These are phyloP conservation scores for Carassius auratus DNA, from an alignment of 2,113 vertebrate species.

Conservation along the genomic window DNA sequence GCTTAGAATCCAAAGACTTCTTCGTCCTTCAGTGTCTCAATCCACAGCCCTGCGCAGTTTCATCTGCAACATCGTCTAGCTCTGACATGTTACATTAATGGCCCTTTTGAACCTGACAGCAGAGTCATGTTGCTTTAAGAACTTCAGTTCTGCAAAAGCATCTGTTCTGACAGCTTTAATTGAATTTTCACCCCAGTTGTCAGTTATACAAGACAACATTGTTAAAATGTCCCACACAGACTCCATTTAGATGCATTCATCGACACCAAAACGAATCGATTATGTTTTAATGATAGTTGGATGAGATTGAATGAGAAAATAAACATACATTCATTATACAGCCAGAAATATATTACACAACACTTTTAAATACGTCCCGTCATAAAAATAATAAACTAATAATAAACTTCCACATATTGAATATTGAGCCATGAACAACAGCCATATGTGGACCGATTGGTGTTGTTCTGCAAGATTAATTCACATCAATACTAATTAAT, in stretches of 20 bases:
- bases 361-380: not conserved
- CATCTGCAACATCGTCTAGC: slow-evolving; percentile 13
- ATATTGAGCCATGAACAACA: slow-evolving; percentile 50
- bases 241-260: slow-evolving; percentile 34
- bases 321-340: not conserved
- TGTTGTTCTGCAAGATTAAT: slow-evolving; percentile 68
- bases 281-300: slow-evolving; percentile 16
- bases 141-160: slow-evolving; percentile 39
- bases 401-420: slow-evolving; percentile 36
- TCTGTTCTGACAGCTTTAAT: slow-evolving; percentile 43
- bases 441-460: slow-evolving; percentile 49
- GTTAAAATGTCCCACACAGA: slow-evolving; percentile 28
- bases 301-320: not conserved
- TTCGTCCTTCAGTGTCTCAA: not conserved
- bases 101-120: slow-evolving; percentile 28
- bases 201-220: slow-evolving; percentile 35
- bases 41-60: slow-evolving; percentile 1
- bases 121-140: slow-evolving; percentile 28
- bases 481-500: slow-evolving; percentile 75
- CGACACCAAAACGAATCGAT: slow-evolving; percentile 20
- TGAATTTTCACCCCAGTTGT: slow-evolving; percentile 34
- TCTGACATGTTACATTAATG: slow-evolving; percentile 36
- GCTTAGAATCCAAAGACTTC: not conserved
- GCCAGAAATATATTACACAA: not conserved
- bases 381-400: slow-evolving; percentile 30